These are phyloP conservation scores for Nomada fabriciana DNA, from an alignment of 2,888 invertebrate genomes.

Conservation along the genomic window DNA sequence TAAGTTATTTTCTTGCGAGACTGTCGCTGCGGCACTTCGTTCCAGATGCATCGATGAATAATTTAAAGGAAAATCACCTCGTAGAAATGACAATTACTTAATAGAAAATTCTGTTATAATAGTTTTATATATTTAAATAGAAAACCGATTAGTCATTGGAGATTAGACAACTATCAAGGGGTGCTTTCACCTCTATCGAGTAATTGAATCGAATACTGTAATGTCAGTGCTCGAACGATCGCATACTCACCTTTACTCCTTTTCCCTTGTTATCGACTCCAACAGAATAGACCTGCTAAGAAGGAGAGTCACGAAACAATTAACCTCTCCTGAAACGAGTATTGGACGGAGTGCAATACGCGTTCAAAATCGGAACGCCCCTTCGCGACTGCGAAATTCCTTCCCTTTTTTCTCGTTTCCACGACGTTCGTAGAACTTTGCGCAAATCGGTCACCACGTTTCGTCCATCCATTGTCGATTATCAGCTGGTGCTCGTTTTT, in stretches of 20 bases:
- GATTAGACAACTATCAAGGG: too few species aligned
- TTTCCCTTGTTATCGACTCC: background rate
- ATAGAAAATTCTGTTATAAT: background rate
- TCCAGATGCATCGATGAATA: background rate
- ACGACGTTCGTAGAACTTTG: slow-evolving; percentile 23
- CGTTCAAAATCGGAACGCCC: slow-evolving; percentile 35
- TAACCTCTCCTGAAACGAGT: slow-evolving; percentile 8
- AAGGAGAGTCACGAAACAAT: slow-evolving; percentile 38
- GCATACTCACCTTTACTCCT: background rate
- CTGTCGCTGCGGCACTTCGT: background rate
- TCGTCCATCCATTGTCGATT: slow-evolving; percentile 70
- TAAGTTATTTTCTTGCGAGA: slow-evolving; percentile 1
- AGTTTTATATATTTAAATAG: background rate
- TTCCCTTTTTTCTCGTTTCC: slow-evolving; percentile 3
- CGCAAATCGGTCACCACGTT: slow-evolving; percentile 58
- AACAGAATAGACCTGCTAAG: slow-evolving; percentile 16
- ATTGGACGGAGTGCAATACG: background rate
- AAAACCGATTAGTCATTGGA: too few species aligned
- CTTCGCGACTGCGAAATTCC: background rate
- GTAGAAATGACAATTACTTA: slow-evolving; percentile 1
- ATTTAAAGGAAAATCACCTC: background rate
- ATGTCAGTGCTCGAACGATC: background rate
- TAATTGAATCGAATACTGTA: background rate
- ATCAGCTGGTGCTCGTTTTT: slow-evolving; percentile 51
- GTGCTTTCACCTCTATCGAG: background rate